Evolutionary conservation across 2,797 vertebrate species (phyloP).

Genomic region (Oreochromis mossambicus): DNA sequence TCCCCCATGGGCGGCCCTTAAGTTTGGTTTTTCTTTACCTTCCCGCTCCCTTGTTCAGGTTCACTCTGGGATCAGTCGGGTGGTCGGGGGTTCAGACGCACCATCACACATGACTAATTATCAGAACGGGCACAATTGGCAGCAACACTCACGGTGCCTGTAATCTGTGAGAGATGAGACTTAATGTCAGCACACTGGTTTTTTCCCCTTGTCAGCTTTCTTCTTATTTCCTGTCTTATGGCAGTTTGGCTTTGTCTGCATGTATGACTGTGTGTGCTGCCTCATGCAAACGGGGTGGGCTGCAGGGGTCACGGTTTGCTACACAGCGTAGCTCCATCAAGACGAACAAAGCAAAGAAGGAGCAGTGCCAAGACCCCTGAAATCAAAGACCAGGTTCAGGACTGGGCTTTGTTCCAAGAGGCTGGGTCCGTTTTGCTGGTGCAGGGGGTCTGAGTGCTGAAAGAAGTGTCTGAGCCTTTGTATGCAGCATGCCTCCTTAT

Average conservation of each 20-base stretch:
- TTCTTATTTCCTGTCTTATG: conserved; percentile 43
- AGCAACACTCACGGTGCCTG: conserved; percentile 41
- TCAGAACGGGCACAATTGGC: conserved; percentile 60
- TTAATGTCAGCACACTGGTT: conserved; percentile 46
- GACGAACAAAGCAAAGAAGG: conserved; percentile 74
- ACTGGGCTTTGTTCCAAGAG: conserved; percentile 75
- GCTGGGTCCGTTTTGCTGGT: conserved; percentile 46
- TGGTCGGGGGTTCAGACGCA: conserved; percentile 52
- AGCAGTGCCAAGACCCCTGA: conserved; percentile 60
- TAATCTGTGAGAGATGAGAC: conserved; percentile 69
- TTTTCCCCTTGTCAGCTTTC: neutral
- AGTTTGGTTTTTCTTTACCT: conserved; percentile 1
- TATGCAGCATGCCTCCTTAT: conserved; percentile 13
- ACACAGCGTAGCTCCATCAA: conserved; percentile 73
- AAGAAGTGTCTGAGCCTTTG: conserved; percentile 1
- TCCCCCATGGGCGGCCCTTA: neutral
- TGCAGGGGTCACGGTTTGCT: conserved; percentile 73
- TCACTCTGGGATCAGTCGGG: conserved; percentile 42
- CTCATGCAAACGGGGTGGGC: conserved; percentile 75
- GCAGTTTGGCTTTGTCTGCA: conserved; percentile 54
- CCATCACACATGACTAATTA: conserved; percentile 71
- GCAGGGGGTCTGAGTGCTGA: conserved; percentile 35
- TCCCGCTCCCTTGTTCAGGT: conserved; percentile 42
- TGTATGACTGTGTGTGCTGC: neutral
- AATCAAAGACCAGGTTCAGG: conserved; percentile 82